These are phyloP conservation scores for Eulemur rubriventer DNA, from an alignment of 2,797 vertebrate genomes.

Conservation along the genomic window DNA sequence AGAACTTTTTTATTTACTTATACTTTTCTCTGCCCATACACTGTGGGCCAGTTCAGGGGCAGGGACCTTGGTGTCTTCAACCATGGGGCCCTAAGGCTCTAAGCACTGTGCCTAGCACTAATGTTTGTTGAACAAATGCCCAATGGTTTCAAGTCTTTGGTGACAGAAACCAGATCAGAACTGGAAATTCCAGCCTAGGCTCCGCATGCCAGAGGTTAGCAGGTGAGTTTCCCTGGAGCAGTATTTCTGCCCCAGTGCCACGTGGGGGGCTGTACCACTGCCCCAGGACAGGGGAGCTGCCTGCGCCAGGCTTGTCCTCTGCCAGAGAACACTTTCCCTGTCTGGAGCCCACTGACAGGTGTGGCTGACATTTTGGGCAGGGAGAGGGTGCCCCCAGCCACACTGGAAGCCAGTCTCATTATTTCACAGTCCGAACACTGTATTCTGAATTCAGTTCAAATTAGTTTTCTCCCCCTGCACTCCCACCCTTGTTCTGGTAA, in stretches of 20 bases:
- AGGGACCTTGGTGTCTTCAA: neutral
- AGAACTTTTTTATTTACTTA: neutral
- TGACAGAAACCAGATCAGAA: slow-evolving; percentile 31
- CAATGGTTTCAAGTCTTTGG: neutral
- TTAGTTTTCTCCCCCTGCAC: neutral
- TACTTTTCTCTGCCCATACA: neutral
- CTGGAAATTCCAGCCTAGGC: slow-evolving; percentile 50
- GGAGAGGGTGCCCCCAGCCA: neutral
- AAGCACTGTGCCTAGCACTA: neutral
- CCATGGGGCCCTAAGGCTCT: neutral
- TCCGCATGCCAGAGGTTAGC: neutral
- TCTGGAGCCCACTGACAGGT: neutral
- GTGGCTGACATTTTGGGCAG: neutral
- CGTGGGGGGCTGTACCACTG: neutral
- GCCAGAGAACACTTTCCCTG: neutral
- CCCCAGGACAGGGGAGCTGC: neutral
- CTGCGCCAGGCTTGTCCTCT: neutral
- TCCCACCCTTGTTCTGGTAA: neutral
- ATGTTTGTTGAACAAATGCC: neutral
- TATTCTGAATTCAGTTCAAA: neutral
- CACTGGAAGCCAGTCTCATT: neutral
- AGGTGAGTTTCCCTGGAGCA: neutral
- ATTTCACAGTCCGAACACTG: neutral
- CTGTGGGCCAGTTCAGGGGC: neutral
- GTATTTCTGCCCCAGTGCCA: neutral